Evolutionary conservation across 2,797 vertebrate genomes (phyloP), one percentile per base, ranked within the genome.

Genomic region (Macroramphosus scolopax): DNA sequence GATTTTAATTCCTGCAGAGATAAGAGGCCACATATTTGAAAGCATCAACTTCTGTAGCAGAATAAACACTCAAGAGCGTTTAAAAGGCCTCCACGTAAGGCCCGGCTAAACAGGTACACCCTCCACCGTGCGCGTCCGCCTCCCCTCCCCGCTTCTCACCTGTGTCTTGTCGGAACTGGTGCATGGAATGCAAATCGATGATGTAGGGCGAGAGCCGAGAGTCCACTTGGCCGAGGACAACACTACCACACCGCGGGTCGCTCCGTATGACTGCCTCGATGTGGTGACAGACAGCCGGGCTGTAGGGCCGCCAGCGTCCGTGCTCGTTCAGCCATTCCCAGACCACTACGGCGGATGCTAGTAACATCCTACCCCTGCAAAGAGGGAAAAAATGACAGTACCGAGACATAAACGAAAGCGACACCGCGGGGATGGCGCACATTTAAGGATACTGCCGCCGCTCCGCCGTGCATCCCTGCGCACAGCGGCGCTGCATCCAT

Each of bases 281-380:
- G 89, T 96, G 94, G 80, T 95, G 94, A 87, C 94, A 95, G 76
- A 96, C 94, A 37, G 92, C 93, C 56, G 95, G 92, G 89, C 94
- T 94, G 92, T 97, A 96, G 81, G 95, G 95, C 83, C 93, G 89
- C 95, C 95, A 96, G 81, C 94, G 93, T 78, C 93, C 94, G 91
- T 95, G 94, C 81, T 96, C 95, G 92, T 95, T 97, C 87, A 97
- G 93, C 95, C 95, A 97, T 93, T 97, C 94, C 94, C 94, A 97
- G 68, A 97, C 95, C 84, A 95, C 94, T 55, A 94, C 93, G 38
- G 93, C 93, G 70, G 94, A 94, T 46, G 93, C 93, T 89, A 96
- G 87, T 89, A 95, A 91, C 94, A 95, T 95, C 83, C 89, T 89
- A 68, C 63, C 57, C 87, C 89, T 90, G 78, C 67, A 75, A 64